These are phyloP conservation scores for Acropternis orthonyx DNA, from an alignment of 2,797 vertebrate species.

Conservation along the genomic window DNA sequence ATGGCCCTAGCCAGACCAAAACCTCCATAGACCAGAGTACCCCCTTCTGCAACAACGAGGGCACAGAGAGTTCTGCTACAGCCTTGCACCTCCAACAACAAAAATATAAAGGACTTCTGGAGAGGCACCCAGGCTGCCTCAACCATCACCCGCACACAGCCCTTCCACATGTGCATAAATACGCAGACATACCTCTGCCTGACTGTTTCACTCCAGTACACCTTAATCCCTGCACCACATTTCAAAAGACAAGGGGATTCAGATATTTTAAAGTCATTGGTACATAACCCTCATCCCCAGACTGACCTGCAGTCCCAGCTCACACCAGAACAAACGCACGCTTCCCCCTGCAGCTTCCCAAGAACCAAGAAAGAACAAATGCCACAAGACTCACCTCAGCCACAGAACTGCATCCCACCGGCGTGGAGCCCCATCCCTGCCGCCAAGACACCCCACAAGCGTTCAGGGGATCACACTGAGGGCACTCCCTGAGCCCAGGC, in stretches of 20 bases:
- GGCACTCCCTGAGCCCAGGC: rapidly evolving
- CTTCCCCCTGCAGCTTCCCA: rapidly evolving
- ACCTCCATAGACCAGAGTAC: rapidly evolving
- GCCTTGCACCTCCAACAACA: neutral
- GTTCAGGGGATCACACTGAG: rapidly evolving
- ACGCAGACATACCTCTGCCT: rapidly evolving
- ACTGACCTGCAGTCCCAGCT: neutral
- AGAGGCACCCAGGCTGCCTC: neutral
- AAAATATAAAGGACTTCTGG: rapidly evolving
- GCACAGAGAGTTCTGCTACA: neutral
- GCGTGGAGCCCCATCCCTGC: rapidly evolving
- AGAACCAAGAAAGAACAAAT: rapidly evolving
- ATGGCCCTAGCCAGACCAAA: rapidly evolving
- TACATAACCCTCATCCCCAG: rapidly evolving
- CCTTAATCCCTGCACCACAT: rapidly evolving
- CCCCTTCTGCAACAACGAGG: neutral
- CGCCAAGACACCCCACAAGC: rapidly evolving
- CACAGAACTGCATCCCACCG: rapidly evolving
- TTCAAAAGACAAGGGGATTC: rapidly evolving
- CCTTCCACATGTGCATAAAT: rapidly evolving
- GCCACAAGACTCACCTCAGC: neutral
- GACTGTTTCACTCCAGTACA: neutral
- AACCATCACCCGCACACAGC: neutral
- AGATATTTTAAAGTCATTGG: rapidly evolving
- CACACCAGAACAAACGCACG: rapidly evolving